A percentile compares a stretch with the other conserved stretches of the same genome.
These are phyloP conservation scores for Platyura marginata DNA, from an alignment of 1,140 invertebrate species.

Conservation along the genomic window DNA sequence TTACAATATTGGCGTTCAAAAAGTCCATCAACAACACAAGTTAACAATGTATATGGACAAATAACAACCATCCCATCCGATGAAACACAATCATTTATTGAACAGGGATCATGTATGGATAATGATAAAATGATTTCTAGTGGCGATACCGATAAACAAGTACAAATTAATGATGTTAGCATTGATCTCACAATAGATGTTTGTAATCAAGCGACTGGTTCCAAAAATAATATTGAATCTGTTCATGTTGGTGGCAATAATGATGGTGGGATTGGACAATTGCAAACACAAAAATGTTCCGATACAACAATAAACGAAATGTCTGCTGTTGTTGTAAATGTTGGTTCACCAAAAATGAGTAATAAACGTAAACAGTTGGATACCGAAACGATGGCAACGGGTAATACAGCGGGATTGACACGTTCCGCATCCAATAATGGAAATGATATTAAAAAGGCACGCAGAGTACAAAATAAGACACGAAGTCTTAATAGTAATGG, in stretches of 20 bases:
- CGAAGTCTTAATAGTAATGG: constrained; percentile 19
- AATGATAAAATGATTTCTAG: neutral
- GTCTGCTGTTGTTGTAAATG: constrained; percentile 1
- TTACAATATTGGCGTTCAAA: constrained; percentile 76
- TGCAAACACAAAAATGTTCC: neutral
- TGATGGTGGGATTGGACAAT: neutral
- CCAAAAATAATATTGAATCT: neutral
- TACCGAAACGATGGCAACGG: constrained; percentile 4
- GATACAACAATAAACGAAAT: neutral
- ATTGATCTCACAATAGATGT: neutral
- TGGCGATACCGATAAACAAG: neutral
- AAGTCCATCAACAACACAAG: constrained; percentile 49
- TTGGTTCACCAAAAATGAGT: neutral
- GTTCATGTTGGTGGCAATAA: too few relatives aligned
- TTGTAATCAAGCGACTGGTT: neutral
- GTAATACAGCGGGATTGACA: constrained; percentile 4
- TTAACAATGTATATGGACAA: constrained; percentile 36
- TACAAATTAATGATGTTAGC: neutral
- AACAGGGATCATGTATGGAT: neutral
- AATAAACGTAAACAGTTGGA: neutral
- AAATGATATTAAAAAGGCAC: constrained; percentile 22
- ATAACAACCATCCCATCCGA: constrained; percentile 31
- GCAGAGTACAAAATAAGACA: constrained; percentile 24
- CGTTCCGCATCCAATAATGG: constrained; percentile 1
- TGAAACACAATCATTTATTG: constrained; percentile 14